Base-by-base conservation (phyloP, 2,888 invertebrate genomes). In the Sericinus montela region DNA sequence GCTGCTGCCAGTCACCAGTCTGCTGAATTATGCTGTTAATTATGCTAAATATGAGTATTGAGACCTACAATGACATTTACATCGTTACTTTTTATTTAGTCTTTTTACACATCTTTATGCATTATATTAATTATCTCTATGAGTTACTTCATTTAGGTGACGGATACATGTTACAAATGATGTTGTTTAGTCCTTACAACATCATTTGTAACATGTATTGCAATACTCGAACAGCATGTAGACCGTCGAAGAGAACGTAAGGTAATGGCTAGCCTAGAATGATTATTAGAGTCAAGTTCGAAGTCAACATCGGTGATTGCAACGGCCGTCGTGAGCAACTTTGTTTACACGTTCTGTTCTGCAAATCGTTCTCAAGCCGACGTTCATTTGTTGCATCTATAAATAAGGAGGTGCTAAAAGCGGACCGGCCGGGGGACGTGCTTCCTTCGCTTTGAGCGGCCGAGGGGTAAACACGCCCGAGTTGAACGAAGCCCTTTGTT, bases 351-450 rank as follows among this genome's bases (percentile, higher is more conserved):
- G 71, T 72, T 68, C 65, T 58, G 72, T 77, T 80, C 81, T 83
- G 86, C 87, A 85, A 85, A 82, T 83, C 81, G 73, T 68, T 74
- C 69, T 69, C 65, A 67, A 66, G 66, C 25, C 60, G 66, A 69
- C 71, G 77, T 70, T 74, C 65, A 75, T 75, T 75, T 76, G 78
- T 77, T 78, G 73, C 71, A 68, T 85, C 84, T 86, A 86, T 83
- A 87, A 88, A 86, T 88, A 86, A 77, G 37, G 78, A 87, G 87
- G 86, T 87, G 87, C 85, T 88, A 88, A 88, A 88, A 86, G 85
- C 83, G 82, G 77, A 73, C 81, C 67, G 73, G 66, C 75, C 76
- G 80, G 85, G 85, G 78, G 85, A 83, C 83, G 76, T 74, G 83
- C 76, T 83, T 86, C 86, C 86, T 84, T 65, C 69, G 80, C 85